Evolutionary conservation across 2,888 invertebrate species (phyloP), one percentile per base, ranked within the genome.

Genomic region (Drosophila vallismaia): DNA sequence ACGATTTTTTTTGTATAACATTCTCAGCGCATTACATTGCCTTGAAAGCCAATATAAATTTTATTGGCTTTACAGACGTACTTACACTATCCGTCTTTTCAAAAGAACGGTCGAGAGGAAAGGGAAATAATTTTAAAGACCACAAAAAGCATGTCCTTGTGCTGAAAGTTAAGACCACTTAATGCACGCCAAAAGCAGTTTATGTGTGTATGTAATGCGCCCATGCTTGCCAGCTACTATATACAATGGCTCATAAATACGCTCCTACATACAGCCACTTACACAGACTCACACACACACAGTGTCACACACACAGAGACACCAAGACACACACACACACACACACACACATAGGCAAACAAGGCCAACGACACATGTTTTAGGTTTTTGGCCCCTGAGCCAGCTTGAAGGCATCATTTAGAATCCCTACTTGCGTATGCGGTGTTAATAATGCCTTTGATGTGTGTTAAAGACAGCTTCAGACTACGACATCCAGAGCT

Each of bases 111-210:
- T 29, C n/a, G 52, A 19, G 24, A 44, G 44, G 44, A 24, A 24
- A 10, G 31, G 57, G 56, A 71, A 72, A 75, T 71, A 68, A 63
- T 68, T 88, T 85, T 76, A 86, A 85, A 85, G 88, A 84, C 88
- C 87, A 70, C 88, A 85, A 77, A 81, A 76, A 73, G 75, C 84
- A 74, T 86, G 87, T 89, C 86, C 88, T 84, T 88, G 85, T 79
- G 84, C 67, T 77, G 85, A 79, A 84, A 71, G 76, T 79, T 86
- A 86, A 89, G 78, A 86, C 88, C 89, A 87, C 86, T 89, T 88
- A 89, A 89, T 88, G 79, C 88, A 84, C 67, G 75, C 74, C 88
- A 85, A 88, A 83, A 87, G 77, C 86, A 83, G 80, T 83, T 87
- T 72, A 76, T 73, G 63, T 64, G 49, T 57, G 38, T 50, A 12